These are phyloP conservation scores for Euplagia quadripunctaria DNA, from an alignment of 2,888 invertebrate genomes.

Conservation along the genomic window DNA sequence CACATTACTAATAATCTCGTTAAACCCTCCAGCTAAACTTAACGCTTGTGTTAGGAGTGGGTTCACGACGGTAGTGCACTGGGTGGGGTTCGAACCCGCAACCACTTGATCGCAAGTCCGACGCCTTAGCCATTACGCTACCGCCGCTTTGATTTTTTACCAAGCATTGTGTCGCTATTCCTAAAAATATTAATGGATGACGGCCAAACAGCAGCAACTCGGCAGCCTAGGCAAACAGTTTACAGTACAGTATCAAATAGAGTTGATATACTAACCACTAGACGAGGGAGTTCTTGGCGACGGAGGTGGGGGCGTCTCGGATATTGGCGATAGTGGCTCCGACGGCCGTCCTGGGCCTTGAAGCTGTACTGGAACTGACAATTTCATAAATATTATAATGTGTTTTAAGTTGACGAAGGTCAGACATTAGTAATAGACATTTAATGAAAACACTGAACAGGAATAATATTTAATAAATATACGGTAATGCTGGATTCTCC, in stretches of 20 bases:
- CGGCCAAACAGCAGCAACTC: background rate
- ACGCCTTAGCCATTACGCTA: no score
- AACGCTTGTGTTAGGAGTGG: no score
- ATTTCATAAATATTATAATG: background rate
- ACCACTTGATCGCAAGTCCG: no score
- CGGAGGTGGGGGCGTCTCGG: constrained; percentile 91
- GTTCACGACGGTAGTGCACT: no score
- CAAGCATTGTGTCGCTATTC: no score
- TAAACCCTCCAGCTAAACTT: no score
- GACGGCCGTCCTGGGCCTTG: constrained; percentile 83
- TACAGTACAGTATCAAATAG: background rate
- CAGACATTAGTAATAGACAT: background rate
- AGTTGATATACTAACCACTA: constrained; percentile 75
- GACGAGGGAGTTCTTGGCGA: constrained; percentile 84
- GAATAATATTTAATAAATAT: background rate
- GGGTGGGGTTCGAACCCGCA: no score
- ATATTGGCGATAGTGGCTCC: constrained; percentile 93
- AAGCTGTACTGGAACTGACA: constrained; percentile 80
- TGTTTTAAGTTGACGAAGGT: background rate
- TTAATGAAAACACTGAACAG: background rate
- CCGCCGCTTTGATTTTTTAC: no score
- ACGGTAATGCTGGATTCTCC: no score
- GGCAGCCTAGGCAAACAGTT: background rate
- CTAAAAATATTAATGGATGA: background rate
- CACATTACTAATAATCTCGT: no score